phyloP scores from a whole-genome alignment of 2,797 vertebrate genomes.

The Xyrichtys novacula region DNA sequence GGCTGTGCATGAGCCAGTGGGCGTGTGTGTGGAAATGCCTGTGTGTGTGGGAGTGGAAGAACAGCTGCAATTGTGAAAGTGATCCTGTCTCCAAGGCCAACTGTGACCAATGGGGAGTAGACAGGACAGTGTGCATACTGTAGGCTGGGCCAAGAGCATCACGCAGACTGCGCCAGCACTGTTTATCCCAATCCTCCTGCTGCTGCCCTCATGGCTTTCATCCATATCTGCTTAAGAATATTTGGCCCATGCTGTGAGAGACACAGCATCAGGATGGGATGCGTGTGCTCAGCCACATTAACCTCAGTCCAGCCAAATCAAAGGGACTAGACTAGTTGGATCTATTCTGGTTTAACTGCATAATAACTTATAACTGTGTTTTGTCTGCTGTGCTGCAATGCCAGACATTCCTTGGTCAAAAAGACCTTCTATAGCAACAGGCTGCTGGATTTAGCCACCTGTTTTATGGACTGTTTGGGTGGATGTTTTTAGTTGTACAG shows the following conservation, averaged over 20 bases:
- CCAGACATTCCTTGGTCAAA: slow-evolving; percentile 73
- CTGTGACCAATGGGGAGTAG: slow-evolving; percentile 63
- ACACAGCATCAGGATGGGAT: slow-evolving; percentile 37
- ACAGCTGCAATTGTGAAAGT: slow-evolving; percentile 81
- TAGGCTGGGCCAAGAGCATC: slow-evolving; percentile 53
- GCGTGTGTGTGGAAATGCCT: slow-evolving; percentile 65
- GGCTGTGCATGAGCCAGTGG: slow-evolving; percentile 33
- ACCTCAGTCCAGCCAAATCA: slow-evolving; percentile 58
- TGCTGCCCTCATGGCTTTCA: slow-evolving; percentile 56
- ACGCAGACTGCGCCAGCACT: slow-evolving; percentile 24
- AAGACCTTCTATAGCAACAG: slow-evolving; percentile 32
- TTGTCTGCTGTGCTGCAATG: slow-evolving; percentile 51
- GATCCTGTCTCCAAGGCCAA: slow-evolving; percentile 74
- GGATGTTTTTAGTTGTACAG: slow-evolving; percentile 72
- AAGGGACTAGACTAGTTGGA: slow-evolving; percentile 36
- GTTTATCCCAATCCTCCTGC: slow-evolving; percentile 44
- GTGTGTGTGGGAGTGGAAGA: slow-evolving; percentile 66
- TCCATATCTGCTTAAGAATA: slow-evolving; percentile 48
- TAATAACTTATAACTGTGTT: slow-evolving; percentile 54
- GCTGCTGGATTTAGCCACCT: slow-evolving; percentile 74
- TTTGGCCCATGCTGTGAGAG: slow-evolving; percentile 52
- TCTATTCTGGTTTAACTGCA: slow-evolving; percentile 66
- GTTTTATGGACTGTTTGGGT: slow-evolving; percentile 75
- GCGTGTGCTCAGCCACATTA: slow-evolving; percentile 45
- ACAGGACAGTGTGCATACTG: slow-evolving; percentile 51